Evolutionary conservation across 2,888 invertebrate species (phyloP).

Genomic region (Atherix ibis): DNA sequence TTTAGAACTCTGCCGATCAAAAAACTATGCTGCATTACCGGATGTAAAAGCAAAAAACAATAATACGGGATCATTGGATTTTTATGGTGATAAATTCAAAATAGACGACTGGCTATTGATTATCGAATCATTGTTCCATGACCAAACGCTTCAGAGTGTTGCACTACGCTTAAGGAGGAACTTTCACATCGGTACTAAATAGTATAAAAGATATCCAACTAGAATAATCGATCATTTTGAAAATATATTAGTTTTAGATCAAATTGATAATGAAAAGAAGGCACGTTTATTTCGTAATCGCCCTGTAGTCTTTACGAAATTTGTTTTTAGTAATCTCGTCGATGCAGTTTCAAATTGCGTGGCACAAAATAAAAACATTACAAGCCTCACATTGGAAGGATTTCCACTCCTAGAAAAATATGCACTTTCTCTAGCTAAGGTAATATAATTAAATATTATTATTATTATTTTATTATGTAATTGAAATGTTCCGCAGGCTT

Average conservation of each 20-base stretch:
- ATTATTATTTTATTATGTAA: too few relatives aligned
- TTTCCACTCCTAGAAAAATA: constrained; percentile 53
- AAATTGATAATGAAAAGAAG: constrained; percentile 40
- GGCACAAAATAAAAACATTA: constrained; percentile 43
- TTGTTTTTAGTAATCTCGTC: constrained; percentile 47
- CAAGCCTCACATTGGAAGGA: constrained; percentile 50
- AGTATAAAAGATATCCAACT: background rate
- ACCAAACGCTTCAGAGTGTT: constrained; percentile 52
- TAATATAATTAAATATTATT: too few relatives aligned
- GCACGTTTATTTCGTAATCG: constrained; percentile 46
- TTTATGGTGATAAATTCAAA: constrained; percentile 58
- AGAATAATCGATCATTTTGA: background rate
- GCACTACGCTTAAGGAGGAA: constrained; percentile 44
- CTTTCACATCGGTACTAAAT: constrained; percentile 19
- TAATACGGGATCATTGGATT: constrained; percentile 43
- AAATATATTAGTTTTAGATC: constrained; percentile 23
- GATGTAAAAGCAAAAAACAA: constrained; percentile 26
- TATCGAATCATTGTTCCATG: constrained; percentile 52
- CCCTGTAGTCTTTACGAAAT: constrained; percentile 52
- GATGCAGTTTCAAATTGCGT: constrained; percentile 49
- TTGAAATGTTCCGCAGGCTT: too few relatives aligned
- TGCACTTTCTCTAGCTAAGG: constrained; percentile 43
- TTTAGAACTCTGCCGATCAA: constrained; percentile 27
- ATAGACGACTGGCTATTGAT: constrained; percentile 63
- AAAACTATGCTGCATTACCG: constrained; percentile 22